Percentiles rank a stretch among this genome's conserved stretches.
phyloP scores from a whole-genome alignment of 2,797 vertebrate species.

The Salmo trutta region DNA sequence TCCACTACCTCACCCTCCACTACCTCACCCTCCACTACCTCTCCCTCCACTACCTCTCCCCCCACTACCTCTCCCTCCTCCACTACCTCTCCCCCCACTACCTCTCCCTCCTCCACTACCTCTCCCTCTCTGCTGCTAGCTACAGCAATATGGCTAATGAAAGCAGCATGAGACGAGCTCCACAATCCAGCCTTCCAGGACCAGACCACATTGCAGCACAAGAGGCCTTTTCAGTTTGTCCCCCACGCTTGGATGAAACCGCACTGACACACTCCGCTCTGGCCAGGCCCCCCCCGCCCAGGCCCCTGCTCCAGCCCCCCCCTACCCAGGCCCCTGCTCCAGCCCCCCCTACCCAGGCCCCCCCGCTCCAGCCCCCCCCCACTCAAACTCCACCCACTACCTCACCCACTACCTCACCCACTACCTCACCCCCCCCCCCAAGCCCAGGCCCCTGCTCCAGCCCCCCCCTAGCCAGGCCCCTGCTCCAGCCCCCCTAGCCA shows the following conservation, averaged over 20 bases:
- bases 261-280: slow-evolving; percentile 28
- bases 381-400: too few relatives aligned
- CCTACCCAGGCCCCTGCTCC: not conserved
- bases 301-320: slow-evolving; percentile 15
- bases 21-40: too few relatives aligned
- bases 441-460: slow-evolving; percentile 1
- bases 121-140: not conserved
- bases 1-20: too few relatives aligned
- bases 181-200: slow-evolving; percentile 3
- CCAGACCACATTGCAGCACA: slow-evolving; percentile 25
- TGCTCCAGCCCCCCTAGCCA: not conserved
- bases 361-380: too few relatives aligned
- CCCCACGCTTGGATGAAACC: slow-evolving; percentile 41
- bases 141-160: not conserved
- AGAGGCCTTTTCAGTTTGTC: slow-evolving; percentile 36
- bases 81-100: too few relatives aligned
- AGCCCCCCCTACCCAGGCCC: too few relatives aligned
- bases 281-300: slow-evolving; percentile 6
- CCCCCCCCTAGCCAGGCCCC: not conserved
- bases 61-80: too few relatives aligned
- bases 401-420: too few relatives aligned
- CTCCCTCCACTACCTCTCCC: too few relatives aligned
- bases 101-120: too few relatives aligned
- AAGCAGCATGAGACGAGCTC: slow-evolving; percentile 10
- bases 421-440: not conserved